Conservation (phyloP, 2,113 vertebrate genomes). For the Burhinus oedicnemus region DNA sequence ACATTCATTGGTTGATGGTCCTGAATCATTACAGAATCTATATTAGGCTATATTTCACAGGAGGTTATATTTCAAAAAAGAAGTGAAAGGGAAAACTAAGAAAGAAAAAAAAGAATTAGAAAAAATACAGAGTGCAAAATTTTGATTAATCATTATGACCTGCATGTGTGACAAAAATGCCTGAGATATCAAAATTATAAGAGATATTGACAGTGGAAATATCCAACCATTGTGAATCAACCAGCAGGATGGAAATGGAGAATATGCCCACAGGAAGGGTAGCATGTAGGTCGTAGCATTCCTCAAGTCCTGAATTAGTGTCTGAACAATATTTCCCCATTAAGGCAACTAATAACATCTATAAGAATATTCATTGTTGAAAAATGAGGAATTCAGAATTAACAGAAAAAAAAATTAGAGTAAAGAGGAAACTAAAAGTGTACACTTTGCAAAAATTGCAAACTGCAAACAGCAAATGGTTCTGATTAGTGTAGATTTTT, state of each 20-base stretch:
- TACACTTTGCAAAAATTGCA: neutral
- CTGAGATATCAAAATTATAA: neutral
- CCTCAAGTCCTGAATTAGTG: neutral
- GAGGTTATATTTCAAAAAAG: neutral
- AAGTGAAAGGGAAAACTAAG: neutral
- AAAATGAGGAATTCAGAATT: neutral
- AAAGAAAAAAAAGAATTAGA: neutral
- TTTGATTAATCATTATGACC: neutral
- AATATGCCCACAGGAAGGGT: rapidly evolving
- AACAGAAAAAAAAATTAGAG: neutral
- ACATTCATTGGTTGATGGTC: neutral
- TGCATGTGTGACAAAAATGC: neutral
- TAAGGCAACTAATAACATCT: neutral
- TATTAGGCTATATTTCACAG: neutral
- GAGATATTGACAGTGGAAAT: neutral
- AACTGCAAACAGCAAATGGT: neutral
- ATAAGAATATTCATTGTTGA: neutral
- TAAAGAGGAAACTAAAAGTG: neutral
- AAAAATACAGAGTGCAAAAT: neutral
- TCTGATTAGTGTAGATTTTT: neutral
- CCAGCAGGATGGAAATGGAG: neutral
- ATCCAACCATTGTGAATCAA: neutral
- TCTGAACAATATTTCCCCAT: neutral
- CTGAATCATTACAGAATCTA: neutral
- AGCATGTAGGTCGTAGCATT: neutral